Evolutionary conservation across 2,113 vertebrate species (phyloP).

Genomic region (Baryphthengus martii): DNA sequence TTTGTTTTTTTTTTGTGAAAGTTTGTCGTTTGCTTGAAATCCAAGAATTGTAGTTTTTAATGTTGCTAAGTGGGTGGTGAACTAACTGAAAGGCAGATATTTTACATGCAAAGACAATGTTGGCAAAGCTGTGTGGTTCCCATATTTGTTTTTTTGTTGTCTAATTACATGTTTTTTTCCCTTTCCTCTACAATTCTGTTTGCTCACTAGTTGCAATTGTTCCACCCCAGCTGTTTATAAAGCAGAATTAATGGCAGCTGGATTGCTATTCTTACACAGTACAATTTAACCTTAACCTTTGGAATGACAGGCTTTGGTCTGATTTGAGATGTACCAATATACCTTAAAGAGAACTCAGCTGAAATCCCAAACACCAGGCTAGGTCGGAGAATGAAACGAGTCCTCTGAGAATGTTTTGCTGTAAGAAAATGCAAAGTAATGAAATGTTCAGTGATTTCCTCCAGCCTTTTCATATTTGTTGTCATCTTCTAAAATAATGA

Average conservation of each 20-base stretch:
- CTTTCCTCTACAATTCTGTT: conserved; percentile 13
- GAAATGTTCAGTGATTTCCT: not conserved
- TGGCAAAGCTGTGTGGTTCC: conserved; percentile 33
- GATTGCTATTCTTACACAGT: not conserved
- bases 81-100: not conserved
- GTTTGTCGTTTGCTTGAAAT: not conserved
- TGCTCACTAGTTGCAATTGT: conserved; percentile 27
- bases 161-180: conserved; percentile 23
- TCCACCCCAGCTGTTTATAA: conserved; percentile 37
- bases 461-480: not conserved
- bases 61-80: not conserved
- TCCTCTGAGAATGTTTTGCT: not conserved
- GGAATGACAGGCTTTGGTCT: not conserved
- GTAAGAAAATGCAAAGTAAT: not conserved
- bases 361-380: not conserved
- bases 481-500: not conserved
- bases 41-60: not conserved
- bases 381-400: not conserved
- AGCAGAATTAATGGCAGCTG: conserved; percentile 36
- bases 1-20: not conserved
- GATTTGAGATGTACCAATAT: not conserved
- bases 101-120: conserved; percentile 23
- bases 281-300: not conserved
- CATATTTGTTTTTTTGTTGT: conserved; percentile 31
- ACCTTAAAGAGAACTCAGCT: not conserved